phyloP scores from a whole-genome alignment of 1,140 invertebrate species.

The Harpegnathos saltator region DNA sequence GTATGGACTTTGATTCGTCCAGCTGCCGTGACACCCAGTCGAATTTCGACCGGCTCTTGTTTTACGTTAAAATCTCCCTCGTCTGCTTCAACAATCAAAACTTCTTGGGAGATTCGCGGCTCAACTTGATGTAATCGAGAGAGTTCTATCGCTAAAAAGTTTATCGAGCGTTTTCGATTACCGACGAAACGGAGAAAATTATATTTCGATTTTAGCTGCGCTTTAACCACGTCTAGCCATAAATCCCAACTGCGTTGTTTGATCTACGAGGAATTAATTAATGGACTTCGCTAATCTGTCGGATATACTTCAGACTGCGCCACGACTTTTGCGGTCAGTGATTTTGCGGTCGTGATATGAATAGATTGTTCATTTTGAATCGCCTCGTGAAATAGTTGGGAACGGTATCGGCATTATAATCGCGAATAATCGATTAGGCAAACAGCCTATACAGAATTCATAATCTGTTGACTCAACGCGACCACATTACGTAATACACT shows the following conservation, averaged over 20 bases:
- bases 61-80: background rate
- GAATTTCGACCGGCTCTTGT: background rate
- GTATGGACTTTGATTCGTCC: slow-evolving; percentile 78
- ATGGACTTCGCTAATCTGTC: background rate
- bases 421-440: background rate
- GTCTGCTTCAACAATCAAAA: no score
- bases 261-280: background rate
- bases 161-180: background rate
- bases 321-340: background rate
- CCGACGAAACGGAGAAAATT: no score
- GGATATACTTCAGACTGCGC: background rate
- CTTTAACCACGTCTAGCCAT: background rate
- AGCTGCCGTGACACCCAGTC: no score
- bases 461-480: slow-evolving; percentile 23
- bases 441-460: slow-evolving; percentile 1
- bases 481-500: background rate
- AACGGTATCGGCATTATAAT: background rate
- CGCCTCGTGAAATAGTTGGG: background rate
- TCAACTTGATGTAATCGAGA: no score
- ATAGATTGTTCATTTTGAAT: background rate
- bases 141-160: no score
- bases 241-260: background rate
- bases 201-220: no score
- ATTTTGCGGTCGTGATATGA: no score
- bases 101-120: no score